Conservation (phyloP, 2,888 invertebrate species). For the Synanthedon tipuliformis region DNA sequence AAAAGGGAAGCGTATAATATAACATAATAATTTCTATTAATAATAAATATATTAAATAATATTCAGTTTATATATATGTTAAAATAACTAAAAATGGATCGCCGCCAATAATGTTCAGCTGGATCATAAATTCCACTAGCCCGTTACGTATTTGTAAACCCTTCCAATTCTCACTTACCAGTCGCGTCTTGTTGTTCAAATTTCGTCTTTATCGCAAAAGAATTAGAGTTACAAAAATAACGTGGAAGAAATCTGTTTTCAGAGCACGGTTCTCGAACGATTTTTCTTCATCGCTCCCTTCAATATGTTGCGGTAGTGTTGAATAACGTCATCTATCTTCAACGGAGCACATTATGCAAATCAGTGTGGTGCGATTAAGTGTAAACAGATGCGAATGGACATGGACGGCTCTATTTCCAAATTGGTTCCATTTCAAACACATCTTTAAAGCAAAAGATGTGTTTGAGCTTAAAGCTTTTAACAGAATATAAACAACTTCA, state of each 20-base stretch:
- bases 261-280: conserved; percentile 36
- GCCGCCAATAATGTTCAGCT: conserved; percentile 20
- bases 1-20: too few species aligned
- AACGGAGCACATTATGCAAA: conserved; percentile 49
- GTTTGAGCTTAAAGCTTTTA: too few species aligned
- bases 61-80: too few species aligned
- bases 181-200: neutral
- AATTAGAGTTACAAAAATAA: neutral
- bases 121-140: conserved; percentile 28
- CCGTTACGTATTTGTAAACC: conserved; percentile 36
- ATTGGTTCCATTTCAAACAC: neutral
- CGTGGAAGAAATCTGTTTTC: conserved; percentile 8
- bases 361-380: conserved; percentile 23
- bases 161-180: conserved; percentile 22
- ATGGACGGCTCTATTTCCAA: neutral
- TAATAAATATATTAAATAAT: too few species aligned
- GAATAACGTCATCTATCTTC: conserved; percentile 47
- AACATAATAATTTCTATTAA: too few species aligned
- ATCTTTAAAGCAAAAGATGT: too few species aligned
- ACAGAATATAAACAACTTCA: too few species aligned
- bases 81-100: neutral
- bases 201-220: neutral
- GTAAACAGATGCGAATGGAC: conserved; percentile 1
- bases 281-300: conserved; percentile 49
- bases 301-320: conserved; percentile 53